Base-by-base conservation (phyloP, 2,113 vertebrate genomes). In the Brachypodius melanocephalos region DNA sequence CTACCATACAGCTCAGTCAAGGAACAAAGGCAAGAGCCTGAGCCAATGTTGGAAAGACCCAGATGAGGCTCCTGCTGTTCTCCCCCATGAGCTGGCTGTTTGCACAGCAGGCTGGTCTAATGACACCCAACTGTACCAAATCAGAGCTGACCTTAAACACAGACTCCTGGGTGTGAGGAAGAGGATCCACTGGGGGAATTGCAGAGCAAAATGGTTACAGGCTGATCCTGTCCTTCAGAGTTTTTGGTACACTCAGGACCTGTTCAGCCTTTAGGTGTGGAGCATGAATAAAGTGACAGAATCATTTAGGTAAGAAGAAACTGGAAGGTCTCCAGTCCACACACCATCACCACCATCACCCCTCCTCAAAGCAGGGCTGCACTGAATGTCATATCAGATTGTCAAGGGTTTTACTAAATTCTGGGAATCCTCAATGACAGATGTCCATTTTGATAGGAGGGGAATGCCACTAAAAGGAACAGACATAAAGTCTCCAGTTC, bases 31-130 rank as follows among this genome's bases (percentile, higher is more conserved):
- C 49, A 88, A 85, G 22, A 88, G 25, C 29, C 52, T 72, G 17
- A 63, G 14, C 7, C 36, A 55, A 0, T 0, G 0, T 6, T 71
- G 48, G 29, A 22, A 63, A 32, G 10, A 24, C 9, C 7, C 26
- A 51, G 52, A 31, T 57, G 19, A 77, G 42, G 21, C 36, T 75
- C 42, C 76, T 62, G 43, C 42, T 58, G 11, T 31, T 66, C 18
- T 82, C 17, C 36, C 63, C 22, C 36, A 66, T 4, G n/a, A 14
- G 29, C 5, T 62, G 62, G 18, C 21, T 69, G 24, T 88, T 92
- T 62, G 45, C 82, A 62, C 34, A 45, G 51, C 17, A 65, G 31
- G 6, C 20, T 84, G 73, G 16, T n/a, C 42, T 57, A 59, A 78
- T 28, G 32, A 8, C 28, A 89, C 22, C 13, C 34, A 75, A 17